These are phyloP conservation scores for Sitobion miscanthi DNA, from an alignment of 1,140 invertebrate genomes.

Conservation along the genomic window DNA sequence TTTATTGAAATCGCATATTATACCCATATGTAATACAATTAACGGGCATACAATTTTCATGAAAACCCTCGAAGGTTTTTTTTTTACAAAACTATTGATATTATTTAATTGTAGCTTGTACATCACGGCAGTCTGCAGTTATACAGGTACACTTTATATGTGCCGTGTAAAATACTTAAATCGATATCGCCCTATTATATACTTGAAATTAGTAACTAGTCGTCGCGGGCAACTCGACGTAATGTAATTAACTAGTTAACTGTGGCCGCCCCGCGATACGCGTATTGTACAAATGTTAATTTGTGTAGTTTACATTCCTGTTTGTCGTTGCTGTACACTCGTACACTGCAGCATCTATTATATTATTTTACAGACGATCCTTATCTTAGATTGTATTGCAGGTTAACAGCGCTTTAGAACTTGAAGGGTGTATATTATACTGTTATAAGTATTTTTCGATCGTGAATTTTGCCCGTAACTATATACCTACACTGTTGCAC, in stretches of 20 bases:
- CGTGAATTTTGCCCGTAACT: neutral
- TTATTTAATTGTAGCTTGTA: neutral
- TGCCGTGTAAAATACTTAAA: neutral
- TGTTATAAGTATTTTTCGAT: neutral
- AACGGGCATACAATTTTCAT: neutral
- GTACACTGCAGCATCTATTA: neutral
- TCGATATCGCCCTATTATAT: neutral
- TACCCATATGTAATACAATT: too few species aligned
- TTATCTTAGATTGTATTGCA: neutral
- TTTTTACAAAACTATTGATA: neutral
- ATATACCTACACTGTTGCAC: neutral
- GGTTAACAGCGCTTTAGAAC: neutral
- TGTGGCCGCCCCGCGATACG: neutral
- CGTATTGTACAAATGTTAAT: neutral
- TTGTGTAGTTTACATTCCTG: neutral
- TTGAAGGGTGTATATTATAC: slow-evolving; percentile 2
- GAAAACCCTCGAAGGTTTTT: neutral
- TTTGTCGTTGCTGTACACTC: neutral
- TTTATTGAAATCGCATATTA: too few species aligned
- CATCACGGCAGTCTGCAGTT: neutral
- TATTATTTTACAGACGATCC: neutral
- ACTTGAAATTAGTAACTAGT: neutral
- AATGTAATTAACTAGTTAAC: slow-evolving; percentile 18
- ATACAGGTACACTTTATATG: neutral
- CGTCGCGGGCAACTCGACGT: neutral